Evolutionary conservation across 1,140 invertebrate genomes (phyloP), one percentile per base, ranked within the genome.

Genomic region (Ostrea edulis): DNA sequence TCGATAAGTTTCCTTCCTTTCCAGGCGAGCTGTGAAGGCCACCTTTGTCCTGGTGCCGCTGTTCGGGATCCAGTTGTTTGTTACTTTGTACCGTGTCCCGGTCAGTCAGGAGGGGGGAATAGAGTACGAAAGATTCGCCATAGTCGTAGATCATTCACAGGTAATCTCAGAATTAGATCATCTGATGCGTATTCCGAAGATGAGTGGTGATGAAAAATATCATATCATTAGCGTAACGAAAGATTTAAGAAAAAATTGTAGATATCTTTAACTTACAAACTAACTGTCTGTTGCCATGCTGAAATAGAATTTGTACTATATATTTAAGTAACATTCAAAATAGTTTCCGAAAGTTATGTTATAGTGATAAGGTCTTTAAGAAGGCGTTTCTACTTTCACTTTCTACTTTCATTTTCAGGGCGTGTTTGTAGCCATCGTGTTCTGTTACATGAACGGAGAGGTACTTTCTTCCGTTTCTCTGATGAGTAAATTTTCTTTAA

Each of bases 11-110:
- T 12, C 4, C 17, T 52, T 65, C 84, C 82, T 4, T 91, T 91
- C 25, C 91, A 95, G 94, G 85, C 85, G 93, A 51, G 94, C 93
- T 2, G 86, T 95, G 5, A 94, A 94, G 88, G 94, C 98, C 2
- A 98, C 98, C 0, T 96, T 98, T 90, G 96, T 99, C 83, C 95
- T 99, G 88, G 97, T 99, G 53, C 96, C 96, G 0, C 93, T 96
- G 58, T 96, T 96, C 92, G 96, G 96, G 0, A 93, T 96, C 3
- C 96, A 99, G 94, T 98, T 98, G 93, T 96, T 99, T 91, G 95
- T 99, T 25, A 98, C 97, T 55, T 97, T 98, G n/a, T 98, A 98
- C 94, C 96, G 97, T 89, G 85, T 90, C 29, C 90, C 90, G 0
- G 83, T 90, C 4, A 90, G 89, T 14, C 55, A 71, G n/a, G 65